Base-by-base conservation (phyloP, 2,888 invertebrate genomes). In the Drosophila monieri region DNA sequence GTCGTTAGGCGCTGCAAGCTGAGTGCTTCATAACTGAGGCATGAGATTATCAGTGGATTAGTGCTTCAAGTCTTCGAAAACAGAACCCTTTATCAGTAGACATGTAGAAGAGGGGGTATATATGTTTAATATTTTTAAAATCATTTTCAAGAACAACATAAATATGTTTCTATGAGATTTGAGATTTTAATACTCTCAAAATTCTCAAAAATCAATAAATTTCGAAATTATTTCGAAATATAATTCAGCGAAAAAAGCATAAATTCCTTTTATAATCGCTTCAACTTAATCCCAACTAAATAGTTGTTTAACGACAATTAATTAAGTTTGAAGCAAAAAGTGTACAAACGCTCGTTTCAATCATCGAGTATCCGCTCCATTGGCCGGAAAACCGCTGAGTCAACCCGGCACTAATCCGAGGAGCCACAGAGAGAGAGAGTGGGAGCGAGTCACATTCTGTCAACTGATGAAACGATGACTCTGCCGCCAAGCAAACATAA, bases 401-500 rank as follows among this genome's bases (percentile, higher is more conserved):
- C 68, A 68, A 69, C 49, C 49, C 68, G 65, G 65, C 65, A 48
- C 48, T 15, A 43, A 47, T 27, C 39, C 27, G 53, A 35, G 55
- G 53, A 35, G 55, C 59, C 41, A 41, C n/a, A 14, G 61, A 53
- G 60, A 44, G 35, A 32, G 15, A n/a, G 54, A 37, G 53, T 39
- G 52, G 43, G 65, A n/a, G 48, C 56, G 18, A 52, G 23, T 30
- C 51, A 61, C 18, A 37, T 64, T 60, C 64, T 68, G 68, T 75
- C 76, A 74, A 66, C 43, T 60, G 55, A 47, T 30, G 41, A 49
- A n/a, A n/a, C 35, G n/a, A 35, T 47, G 66, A 69, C 62, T 73
- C 55, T 35, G 35, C 35, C 35, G 62, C 66, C 48, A 57, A 71
- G 48, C 54, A 84, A 80, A 78, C 76, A 74, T 76, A 78, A 83